Percentiles rank a stretch among this genome's conserved stretches.
phyloP scores from a whole-genome alignment of 23 tunicate species.

The Ciona savignyi region DNA sequence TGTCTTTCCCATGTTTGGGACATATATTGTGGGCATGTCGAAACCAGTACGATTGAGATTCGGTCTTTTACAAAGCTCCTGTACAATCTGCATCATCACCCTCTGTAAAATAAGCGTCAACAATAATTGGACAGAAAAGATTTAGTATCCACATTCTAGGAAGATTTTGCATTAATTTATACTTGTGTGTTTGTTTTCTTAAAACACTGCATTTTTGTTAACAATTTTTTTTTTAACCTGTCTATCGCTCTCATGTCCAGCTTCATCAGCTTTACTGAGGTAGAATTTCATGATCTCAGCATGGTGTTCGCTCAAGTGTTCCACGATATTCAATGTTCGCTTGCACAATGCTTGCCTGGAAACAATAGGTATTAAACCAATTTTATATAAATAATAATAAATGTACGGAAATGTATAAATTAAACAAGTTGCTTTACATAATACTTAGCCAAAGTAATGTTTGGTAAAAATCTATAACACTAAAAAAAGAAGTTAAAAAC shows the following conservation, averaged over 20 bases:
- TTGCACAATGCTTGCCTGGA: conserved; percentile 94
- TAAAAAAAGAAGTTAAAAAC: no score
- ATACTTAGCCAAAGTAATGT: no score
- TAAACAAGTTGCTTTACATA: no score
- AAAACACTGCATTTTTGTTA: no score
- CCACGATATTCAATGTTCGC: conserved; percentile 88
- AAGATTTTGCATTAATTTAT: no score
- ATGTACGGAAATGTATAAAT: no score
- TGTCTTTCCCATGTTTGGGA: conserved; percentile 69
- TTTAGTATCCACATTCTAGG: no score
- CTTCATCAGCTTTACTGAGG: conserved; percentile 92
- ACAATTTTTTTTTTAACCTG: conserved; percentile 42
- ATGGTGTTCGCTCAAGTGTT: conserved; percentile 66
- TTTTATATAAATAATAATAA: no score
- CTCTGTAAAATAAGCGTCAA: conserved; percentile 37
- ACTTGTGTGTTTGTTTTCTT: no score
- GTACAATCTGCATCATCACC: conserved; percentile 98
- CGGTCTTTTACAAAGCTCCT: conserved; percentile 90
- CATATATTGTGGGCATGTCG: conserved; percentile 96
- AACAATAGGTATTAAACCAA: no score
- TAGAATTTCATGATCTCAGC: conserved; percentile 83
- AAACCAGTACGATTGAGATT: conserved; percentile 77
- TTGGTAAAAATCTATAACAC: no score
- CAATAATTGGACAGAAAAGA: no score
- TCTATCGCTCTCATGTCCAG: conserved; percentile 92